phyloP scores from a whole-genome alignment of 2,888 invertebrate genomes.

The Limnephilus rhombicus region DNA sequence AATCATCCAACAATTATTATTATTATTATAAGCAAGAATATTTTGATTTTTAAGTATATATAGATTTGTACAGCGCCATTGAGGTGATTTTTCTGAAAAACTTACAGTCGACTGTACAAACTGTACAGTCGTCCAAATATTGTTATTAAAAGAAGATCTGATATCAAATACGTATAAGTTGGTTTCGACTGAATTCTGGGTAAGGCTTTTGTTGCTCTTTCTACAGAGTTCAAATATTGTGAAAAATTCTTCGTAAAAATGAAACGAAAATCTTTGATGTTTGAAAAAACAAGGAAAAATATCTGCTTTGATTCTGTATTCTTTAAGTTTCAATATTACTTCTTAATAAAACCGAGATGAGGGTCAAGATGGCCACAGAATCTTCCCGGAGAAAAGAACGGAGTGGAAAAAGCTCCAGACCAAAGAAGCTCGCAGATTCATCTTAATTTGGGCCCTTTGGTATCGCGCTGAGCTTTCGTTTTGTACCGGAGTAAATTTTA shows the following conservation, averaged over 20 bases:
- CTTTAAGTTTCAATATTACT: neutral
- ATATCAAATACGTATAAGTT: no score
- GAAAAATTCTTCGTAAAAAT: neutral
- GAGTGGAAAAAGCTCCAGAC: neutral
- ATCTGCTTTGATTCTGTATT: neutral
- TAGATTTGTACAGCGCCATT: no score
- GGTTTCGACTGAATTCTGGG: no score
- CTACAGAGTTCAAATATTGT: neutral
- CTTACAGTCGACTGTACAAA: no score
- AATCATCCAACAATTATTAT: no score
- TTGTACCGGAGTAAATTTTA: slow-evolving; percentile 27
- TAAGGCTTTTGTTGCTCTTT: no score
- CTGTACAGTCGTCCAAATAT: no score
- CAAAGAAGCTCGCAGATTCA: neutral
- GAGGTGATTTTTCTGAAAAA: no score
- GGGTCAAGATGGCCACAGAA: neutral
- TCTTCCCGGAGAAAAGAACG: neutral
- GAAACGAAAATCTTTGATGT: neutral
- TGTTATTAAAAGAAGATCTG: no score
- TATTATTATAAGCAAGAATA: no score
- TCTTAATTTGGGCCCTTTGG: neutral
- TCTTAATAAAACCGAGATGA: neutral
- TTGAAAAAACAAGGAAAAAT: neutral
- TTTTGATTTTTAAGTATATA: no score
- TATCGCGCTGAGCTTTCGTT: slow-evolving; percentile 5